Evolutionary conservation across 2,888 invertebrate genomes (phyloP), one percentile per base, ranked within the genome.

Genomic region (Linnaemya vulpina): DNA sequence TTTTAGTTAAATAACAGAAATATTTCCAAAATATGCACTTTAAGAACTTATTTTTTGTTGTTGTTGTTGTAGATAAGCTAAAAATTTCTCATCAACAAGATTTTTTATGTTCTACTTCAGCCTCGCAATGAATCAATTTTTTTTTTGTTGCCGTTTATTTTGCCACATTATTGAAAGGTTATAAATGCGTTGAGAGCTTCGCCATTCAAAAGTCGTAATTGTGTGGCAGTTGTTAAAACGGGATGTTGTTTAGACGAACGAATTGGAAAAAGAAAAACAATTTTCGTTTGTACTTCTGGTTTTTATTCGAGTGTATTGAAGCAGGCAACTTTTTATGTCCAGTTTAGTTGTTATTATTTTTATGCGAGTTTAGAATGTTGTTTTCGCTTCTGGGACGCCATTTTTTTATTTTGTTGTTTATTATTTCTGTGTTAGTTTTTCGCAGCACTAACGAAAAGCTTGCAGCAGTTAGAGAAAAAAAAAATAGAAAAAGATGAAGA

Each of bases 401-500:
- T 85, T 85, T 82, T 85, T n/a, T n/a, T n/a, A n/a, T n/a, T n/a
- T n/a, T n/a, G n/a, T n/a, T n/a, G n/a, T n/a, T 25, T 53, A 17
- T 71, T 82, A 71, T 82, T 77, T 58, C 62, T 75, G 46, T 82
- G 68, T 75, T 85, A 79, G 82, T 79, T 82, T 70, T 63, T 63
- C 25, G 60, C 58, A 58, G 43, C 43, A 49, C 71, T 71, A 65
- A 76, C 35, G 65, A 55, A 81, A 13, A 49, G 38, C 55, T 53
- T 20, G 1, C 63, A 53, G 43, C 49, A 60, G 35, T 38, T n/a
- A n/a, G n/a, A n/a, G 40, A 30, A 22, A 25, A 67, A 40, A 51
- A 68, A 22, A 11, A 51, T 46, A 63, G 22, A 0, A 63, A 22
- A 49, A 43, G 65, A 17, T 17, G 55, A 15, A 1, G 20, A 51